Evolutionary conservation across 2,888 invertebrate species (phyloP), one percentile per base, ranked within the genome.

Genomic region (Andrena camellia): DNA sequence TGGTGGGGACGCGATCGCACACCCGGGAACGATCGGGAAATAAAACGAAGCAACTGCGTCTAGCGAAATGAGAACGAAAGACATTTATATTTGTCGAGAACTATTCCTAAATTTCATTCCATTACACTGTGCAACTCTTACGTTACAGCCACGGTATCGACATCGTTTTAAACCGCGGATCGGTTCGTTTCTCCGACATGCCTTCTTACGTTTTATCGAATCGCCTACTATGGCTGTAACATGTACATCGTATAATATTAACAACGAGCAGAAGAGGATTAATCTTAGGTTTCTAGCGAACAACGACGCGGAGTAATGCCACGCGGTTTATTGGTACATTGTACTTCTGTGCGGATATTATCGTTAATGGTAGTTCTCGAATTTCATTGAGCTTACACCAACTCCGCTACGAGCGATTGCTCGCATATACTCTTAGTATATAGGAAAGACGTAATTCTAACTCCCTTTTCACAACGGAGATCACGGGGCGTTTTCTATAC

Each of bases 221-320:
- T 62, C 29, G 4, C 68, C 64, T 81, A 87, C 87, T 81, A 83
- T 81, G 83, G 91, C 88, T 82, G 84, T 88, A 86, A 85, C 88
- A 90, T 90, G 90, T 89, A 90, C 89, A 90, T 89, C 68, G 78
- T 86, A 66, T 67, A 10, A 52, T 62, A 42, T 78, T 72, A 81
- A 87, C 71, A 78, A 81, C 60, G 59, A 42, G 35, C 63, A 48
- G 42, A 31, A 59, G 69, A 17, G 48, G 50, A 60, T 69, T 23
- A 60, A 7, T 57, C 67, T 42, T 59, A 64, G 13, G 10, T 72
- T 17, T 76, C 64, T 67, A 72, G 62, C 64, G 67, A 66, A 62
- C 8, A 48, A 64, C 68, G 59, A 57, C 50, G 60, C 60, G 68
- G 62, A 73, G 13, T 31, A 69, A 67, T 50, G 73, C 72, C 59